These are phyloP conservation scores for Chanos chanos DNA, from an alignment of 2,797 vertebrate genomes.

Conservation along the genomic window DNA sequence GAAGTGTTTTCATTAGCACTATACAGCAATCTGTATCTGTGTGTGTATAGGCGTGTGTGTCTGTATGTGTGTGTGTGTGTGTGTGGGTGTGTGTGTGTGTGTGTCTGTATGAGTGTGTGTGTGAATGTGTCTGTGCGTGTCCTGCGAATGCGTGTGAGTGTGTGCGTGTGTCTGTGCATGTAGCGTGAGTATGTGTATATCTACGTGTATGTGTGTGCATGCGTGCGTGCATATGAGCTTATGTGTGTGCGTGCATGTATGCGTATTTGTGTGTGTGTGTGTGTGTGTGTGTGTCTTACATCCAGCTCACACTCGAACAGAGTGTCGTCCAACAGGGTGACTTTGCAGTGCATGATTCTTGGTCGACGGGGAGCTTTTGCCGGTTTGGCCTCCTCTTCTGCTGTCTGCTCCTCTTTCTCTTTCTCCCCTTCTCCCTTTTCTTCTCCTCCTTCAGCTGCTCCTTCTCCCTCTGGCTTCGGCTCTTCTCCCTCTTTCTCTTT, in stretches of 20 bases:
- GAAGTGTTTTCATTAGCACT: background rate
- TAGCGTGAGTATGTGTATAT: background rate
- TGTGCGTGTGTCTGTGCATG: background rate
- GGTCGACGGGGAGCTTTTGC: constrained; percentile 74
- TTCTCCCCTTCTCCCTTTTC: constrained; percentile 53
- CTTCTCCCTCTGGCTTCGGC: constrained; percentile 57
- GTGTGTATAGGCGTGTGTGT: too few species aligned
- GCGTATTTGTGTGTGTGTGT: background rate
- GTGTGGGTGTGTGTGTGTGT: background rate
- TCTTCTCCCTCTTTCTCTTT: constrained; percentile 57
- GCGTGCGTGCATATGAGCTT: background rate
- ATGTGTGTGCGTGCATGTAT: background rate
- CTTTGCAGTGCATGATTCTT: constrained; percentile 86
- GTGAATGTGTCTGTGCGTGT: background rate
- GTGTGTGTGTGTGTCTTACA: constrained; percentile 65
- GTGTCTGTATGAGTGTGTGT: background rate
- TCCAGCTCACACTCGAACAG: constrained; percentile 90
- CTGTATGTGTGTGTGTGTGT: background rate
- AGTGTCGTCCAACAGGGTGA: constrained; percentile 88
- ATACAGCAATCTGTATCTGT: too few species aligned
- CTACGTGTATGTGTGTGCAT: too few species aligned
- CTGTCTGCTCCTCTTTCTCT: constrained; percentile 55
- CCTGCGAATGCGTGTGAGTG: too few species aligned
- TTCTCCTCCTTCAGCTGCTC: constrained; percentile 46
- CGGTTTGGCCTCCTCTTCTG: constrained; percentile 72